Evolutionary conservation across 1,140 invertebrate species (phyloP), one percentile per base, ranked within the genome.

Genomic region (Pogonomyrmex californicus): DNA sequence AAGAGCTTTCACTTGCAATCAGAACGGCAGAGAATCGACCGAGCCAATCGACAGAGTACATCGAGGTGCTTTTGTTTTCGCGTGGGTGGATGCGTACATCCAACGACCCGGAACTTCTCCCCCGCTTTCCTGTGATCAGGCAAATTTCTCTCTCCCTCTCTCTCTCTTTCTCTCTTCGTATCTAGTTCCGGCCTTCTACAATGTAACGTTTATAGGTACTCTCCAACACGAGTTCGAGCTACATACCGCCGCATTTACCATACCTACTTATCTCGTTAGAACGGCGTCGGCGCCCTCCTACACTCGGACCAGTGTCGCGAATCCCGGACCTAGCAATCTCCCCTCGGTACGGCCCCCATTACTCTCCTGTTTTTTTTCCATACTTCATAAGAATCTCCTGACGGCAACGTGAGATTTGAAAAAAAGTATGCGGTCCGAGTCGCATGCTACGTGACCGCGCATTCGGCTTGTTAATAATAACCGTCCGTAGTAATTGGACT

Each of bases 221-320:
- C 82, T 54, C n/a, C 14, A n/a, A 65, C 47, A 33, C 66, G 9
- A 58, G 58, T 30, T 23, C 38, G 12, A n/a, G 14, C 54, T 83
- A 60, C 41, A 73, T 56, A 17, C 23, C 58, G 38, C 44, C 60
- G 66, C 66, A 88, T 81, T 86, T 86, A 86, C 79, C 54, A 38
- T 88, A 86, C 49, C 76, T 86, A 81, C 77, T 88, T 88, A 88
- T 88, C 87, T 88, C 87, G 85, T 88, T 87, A 86, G 68, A 78
- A 54, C 12, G 60, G 10, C 68, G 66, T 85, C 54, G 63, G 60
- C 33, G 63, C 71, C 78, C 83, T 62, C 87, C 85, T 73, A 86
- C 75, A 85, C 68, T 41, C 23, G 23, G 65, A 54, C 33, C 70
- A 30, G 44, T 82, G 51, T 82, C 66, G 66, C 79, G 54, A 75